Percentiles rank a stretch among this genome's conserved stretches.
These are phyloP conservation scores for Exaiptasia diaphana DNA, from an alignment of 64 coral and sea anemone species.

Conservation along the genomic window DNA sequence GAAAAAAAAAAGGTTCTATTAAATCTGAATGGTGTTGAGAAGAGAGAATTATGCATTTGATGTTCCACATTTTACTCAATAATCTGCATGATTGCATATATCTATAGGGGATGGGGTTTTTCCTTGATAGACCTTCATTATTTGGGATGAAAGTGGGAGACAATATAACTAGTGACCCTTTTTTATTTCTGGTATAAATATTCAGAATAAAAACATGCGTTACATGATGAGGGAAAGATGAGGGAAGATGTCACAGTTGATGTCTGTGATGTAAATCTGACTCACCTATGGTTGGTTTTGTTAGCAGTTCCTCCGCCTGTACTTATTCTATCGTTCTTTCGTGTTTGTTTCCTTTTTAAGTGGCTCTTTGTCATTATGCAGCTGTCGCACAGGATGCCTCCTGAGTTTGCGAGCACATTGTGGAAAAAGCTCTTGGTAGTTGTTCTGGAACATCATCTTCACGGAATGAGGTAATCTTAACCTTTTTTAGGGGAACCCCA, in stretches of 20 bases:
- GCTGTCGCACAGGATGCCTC: neutral
- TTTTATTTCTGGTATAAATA: neutral
- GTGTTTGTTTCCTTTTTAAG: neutral
- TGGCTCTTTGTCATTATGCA: neutral
- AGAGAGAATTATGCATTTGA: too few species aligned
- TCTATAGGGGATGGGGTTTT: neutral
- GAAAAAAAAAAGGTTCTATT: too few species aligned
- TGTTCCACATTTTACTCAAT: neutral
- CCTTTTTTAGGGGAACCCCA: neutral
- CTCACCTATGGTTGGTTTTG: too few species aligned
- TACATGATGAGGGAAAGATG: neutral
- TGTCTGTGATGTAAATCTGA: too few species aligned
- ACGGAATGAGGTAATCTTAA: neutral
- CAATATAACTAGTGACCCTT: neutral
- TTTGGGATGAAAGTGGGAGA: neutral
- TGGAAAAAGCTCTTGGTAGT: neutral
- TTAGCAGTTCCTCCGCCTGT: too few species aligned
- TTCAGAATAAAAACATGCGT: neutral
- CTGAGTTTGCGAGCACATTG: neutral
- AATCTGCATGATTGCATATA: neutral
- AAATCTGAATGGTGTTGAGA: too few species aligned
- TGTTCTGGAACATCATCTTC: neutral
- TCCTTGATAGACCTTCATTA: neutral
- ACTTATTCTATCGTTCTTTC: neutral
- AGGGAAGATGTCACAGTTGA: too few species aligned